Percentiles rank a stretch among this genome's conserved stretches.
Conservation (phyloP, 2,888 invertebrate species). For the Unio pictorum region DNA sequence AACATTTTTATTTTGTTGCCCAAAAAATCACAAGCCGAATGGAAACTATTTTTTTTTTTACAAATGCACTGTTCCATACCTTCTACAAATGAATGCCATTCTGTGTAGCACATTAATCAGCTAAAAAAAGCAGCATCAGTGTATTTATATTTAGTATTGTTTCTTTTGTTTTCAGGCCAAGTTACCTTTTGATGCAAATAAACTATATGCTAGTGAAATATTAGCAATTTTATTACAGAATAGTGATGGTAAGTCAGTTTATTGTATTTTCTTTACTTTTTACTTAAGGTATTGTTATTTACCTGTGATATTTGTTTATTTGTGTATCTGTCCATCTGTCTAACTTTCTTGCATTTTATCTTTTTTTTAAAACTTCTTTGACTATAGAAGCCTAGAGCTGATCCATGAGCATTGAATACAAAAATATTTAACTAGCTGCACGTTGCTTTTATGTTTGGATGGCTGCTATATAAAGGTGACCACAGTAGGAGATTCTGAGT, state of each 20-base stretch:
- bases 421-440: neutral
- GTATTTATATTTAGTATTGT: neutral
- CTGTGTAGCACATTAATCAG: no score
- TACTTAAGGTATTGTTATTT: neutral
- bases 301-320: neutral
- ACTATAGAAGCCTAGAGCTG: no score
- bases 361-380: no score
- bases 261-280: neutral
- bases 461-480: no score
- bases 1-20: no score
- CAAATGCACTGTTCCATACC: no score
- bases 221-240: slow-evolving; percentile 95
- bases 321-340: neutral
- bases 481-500: no score
- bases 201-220: slow-evolving; percentile 95
- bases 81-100: no score
- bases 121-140: no score
- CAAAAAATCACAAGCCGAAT: no score
- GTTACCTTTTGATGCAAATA: slow-evolving; percentile 93
- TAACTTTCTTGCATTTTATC: no score
- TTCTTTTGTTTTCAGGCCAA: slow-evolving; percentile 75
- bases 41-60: no score
- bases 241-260: slow-evolving; percentile 76
- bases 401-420: neutral
- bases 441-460: neutral